Percentiles rank a stretch among this genome's conserved stretches.
Conservation (phyloP, 1,140 invertebrate genomes). For the Paraescarpia echinospica region DNA sequence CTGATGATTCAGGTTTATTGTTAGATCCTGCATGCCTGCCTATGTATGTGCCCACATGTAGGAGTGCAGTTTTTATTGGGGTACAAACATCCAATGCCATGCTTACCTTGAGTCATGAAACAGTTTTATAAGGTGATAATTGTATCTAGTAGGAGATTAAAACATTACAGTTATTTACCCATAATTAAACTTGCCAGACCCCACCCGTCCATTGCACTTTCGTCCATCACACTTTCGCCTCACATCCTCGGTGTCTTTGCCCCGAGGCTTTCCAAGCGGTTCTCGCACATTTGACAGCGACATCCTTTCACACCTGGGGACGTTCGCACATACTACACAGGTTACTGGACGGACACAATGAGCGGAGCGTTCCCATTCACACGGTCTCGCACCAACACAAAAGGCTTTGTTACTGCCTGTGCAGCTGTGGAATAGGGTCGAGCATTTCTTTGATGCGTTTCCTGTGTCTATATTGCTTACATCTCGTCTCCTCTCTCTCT, state of each 20-base stretch:
- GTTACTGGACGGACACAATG: neutral
- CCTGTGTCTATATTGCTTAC: neutral
- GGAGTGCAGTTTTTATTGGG: neutral
- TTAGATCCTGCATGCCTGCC: neutral
- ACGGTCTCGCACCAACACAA: neutral
- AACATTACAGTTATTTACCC: neutral
- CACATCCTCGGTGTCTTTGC: neutral
- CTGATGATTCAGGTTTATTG: neutral
- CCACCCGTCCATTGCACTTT: too few relatives aligned
- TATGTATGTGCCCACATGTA: neutral
- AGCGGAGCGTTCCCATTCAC: neutral
- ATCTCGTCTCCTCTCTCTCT: neutral
- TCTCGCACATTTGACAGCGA: neutral
- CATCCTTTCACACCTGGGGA: neutral
- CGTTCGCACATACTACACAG: neutral
- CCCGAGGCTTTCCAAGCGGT: neutral
- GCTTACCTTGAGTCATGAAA: neutral
- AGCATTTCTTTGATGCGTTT: neutral
- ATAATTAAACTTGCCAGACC: neutral
- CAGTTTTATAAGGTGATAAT: constrained; percentile 6
- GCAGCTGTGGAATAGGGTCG: neutral
- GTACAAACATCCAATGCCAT: neutral
- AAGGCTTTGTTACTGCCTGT: neutral
- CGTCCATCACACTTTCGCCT: neutral
- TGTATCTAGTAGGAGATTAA: neutral